These are phyloP conservation scores for Scaptodrosophila latifasciaeformis DNA, from an alignment of 2,888 invertebrate species.

Conservation along the genomic window DNA sequence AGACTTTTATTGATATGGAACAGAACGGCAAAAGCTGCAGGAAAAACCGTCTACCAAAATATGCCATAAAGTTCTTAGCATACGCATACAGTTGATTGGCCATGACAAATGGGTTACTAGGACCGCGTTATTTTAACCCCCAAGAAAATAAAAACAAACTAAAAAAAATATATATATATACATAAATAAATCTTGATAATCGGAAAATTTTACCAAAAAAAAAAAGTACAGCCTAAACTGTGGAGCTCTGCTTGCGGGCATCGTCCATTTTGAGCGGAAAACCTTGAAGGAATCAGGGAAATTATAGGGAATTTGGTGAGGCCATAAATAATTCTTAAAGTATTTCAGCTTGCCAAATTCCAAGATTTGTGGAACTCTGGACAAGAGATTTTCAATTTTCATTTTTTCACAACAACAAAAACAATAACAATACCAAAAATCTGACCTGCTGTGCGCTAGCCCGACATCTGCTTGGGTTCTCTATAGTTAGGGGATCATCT, in stretches of 20 bases:
- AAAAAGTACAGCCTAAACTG: constrained; percentile 1
- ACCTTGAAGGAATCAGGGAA: too few relatives aligned
- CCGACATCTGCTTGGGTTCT: constrained; percentile 40
- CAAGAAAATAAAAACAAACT: too few relatives aligned
- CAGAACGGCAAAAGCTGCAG: too few relatives aligned
- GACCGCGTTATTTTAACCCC: too few relatives aligned
- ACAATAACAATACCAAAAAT: constrained; percentile 23
- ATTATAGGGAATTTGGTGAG: too few relatives aligned
- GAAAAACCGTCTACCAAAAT: neutral
- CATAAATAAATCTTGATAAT: too few relatives aligned
- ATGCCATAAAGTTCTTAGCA: neutral
- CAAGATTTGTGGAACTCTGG: constrained; percentile 23
- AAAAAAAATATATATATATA: too few relatives aligned
- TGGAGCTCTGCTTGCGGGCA: too few relatives aligned
- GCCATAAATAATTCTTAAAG: constrained; percentile 35
- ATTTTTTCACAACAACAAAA: neutral
- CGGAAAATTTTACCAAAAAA: too few relatives aligned
- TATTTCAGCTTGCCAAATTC: constrained; percentile 33
- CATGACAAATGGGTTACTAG: neutral
- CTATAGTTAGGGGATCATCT: too few relatives aligned
- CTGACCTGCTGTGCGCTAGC: constrained; percentile 55
- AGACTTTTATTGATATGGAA: neutral
- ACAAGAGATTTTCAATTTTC: too few relatives aligned
- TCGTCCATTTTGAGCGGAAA: constrained; percentile 3
- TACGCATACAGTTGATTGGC: neutral